Base-by-base conservation (phyloP, 1,140 invertebrate genomes). In the Anadara kagoshimensis region DNA sequence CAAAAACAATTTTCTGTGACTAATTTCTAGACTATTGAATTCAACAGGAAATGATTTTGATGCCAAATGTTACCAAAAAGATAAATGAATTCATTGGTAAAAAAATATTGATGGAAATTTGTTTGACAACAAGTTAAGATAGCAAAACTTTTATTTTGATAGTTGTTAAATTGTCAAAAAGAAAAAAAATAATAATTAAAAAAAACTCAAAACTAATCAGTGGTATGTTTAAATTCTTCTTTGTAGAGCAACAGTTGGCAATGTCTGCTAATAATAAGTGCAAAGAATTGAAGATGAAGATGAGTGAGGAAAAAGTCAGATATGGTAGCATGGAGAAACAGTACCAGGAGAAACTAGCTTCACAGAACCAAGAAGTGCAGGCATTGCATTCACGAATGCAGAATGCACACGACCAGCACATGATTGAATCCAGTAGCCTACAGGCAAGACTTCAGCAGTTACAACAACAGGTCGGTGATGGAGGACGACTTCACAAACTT, bases 251-350 rank as follows among this genome's bases (percentile, higher is more conserved):
- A 81, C 72, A 83, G 51, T 51, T 81, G 45, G 78, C 85, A 1
- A 81, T 84, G 79, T 59, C 81, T 18, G 76, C 78, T 49, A 85
- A 77, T 54, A 78, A 68, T 45, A 78, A 87, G 57, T 85, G 96
- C 18, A 94, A 94, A 77, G 95, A 96, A 81, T 82, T 97, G 4
- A 92, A 94, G 75, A 91, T 91, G 58, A 93, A 94, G 79, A 89
- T 94, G n/a, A 92, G 92, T 68, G 83, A 89, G 0, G 94, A 95
- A 80, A 91, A 92, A 36, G 90, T 91, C 3, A 91, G 92, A 61
- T 87, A 91, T 20, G 84, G 90, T 22, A 89, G 90, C 14, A 90
- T 89, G 53, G 89, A 92, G 4, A 90, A 92, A 54, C 90, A 90
- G 56, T 83, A 91, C 5, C 92, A 93, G 67, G 93, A 93, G 69